Evolutionary conservation across 2,113 vertebrate species (phyloP).

Genomic region (Lathamus discolor): DNA sequence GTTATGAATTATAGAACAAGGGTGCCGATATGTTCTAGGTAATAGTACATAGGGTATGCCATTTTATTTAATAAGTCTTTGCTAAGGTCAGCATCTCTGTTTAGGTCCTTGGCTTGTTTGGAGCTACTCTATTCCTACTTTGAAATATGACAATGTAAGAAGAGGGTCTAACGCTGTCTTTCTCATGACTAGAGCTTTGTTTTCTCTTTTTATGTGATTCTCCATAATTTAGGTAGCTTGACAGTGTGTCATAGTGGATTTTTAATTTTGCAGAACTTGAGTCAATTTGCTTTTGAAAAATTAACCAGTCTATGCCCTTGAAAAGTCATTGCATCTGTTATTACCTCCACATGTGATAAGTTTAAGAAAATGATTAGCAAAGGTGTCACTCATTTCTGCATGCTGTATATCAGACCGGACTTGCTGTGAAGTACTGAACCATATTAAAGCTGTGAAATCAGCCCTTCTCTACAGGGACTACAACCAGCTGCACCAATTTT

Average conservation of each 20-base stretch:
- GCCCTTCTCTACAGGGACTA: constrained; percentile 48
- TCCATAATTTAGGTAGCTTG: constrained; percentile 34
- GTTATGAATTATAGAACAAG: constrained; percentile 4
- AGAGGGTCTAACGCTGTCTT: not conserved
- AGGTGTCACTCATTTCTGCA: constrained; percentile 65
- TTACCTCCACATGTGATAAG: constrained; percentile 65
- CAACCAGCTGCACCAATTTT: constrained; percentile 61
- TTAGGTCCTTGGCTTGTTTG: not conserved
- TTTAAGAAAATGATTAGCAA: constrained; percentile 72
- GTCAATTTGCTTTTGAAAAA: constrained; percentile 56
- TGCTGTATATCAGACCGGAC: constrained; percentile 54
- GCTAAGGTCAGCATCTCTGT: not conserved
- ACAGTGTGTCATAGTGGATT: constrained; percentile 41
- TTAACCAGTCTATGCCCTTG: constrained; percentile 64
- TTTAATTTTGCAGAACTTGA: constrained; percentile 48
- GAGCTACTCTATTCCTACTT: not conserved
- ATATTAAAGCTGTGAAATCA: constrained; percentile 69
- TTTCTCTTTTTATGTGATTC: not conserved
- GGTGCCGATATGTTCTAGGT: not conserved
- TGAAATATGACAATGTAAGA: not conserved
- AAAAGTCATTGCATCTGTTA: constrained; percentile 65
- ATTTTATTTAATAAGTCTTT: constrained; percentile 11
- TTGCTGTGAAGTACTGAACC: constrained; percentile 71
- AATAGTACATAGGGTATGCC: not conserved
- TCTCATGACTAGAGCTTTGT: not conserved